Base-by-base conservation (phyloP, 2,888 invertebrate species). In the Eilema caniola region DNA sequence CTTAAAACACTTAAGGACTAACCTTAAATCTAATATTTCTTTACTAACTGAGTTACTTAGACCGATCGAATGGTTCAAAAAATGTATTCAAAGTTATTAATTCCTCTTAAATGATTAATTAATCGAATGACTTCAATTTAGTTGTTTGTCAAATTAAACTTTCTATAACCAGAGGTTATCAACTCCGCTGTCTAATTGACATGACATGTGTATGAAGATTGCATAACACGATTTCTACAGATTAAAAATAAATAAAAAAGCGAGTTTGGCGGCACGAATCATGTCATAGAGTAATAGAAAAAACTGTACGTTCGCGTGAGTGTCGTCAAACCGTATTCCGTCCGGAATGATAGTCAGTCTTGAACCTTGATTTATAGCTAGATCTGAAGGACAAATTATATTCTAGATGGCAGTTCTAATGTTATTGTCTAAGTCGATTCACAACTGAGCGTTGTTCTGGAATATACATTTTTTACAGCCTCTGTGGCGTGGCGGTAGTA, bases 181-280 rank as follows among this genome's bases (percentile, higher is more conserved):
- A 83, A 80, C 82, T 79, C 70, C 74, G 73, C 62, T 57, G 69
- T 72, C 82, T 86, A 87, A 88, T 89, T 85, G 86, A 82, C 79
- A 83, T 84, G 86, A 86, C 88, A 87, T 86, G 82, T 85, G 82
- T 85, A 85, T 84, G 76, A 83, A 74, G 80, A 83, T 89, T 89
- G 81, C 86, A 86, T 82, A 90, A 89, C 86, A 67, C 77, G 76
- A 85, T 90, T 90, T 90, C 88, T 89, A 87, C 83, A 80, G 75
- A 78, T 79, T 80, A 81, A 73, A 76, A 69, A 77, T 70, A 71
- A 72, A 81, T 75, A 75, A 77, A 75, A 76, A 74, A 66, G 56
- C 78, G 77, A 79, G 79, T 78, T 78, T 76, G 72, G 73, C 73
- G 70, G 71, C 70, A 73, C 70, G 66, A 71, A 62, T n/a, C 61